Evolutionary conservation across 2,888 invertebrate species (phyloP), one percentile per base, ranked within the genome.

Genomic region (Orchestes rusci): DNA sequence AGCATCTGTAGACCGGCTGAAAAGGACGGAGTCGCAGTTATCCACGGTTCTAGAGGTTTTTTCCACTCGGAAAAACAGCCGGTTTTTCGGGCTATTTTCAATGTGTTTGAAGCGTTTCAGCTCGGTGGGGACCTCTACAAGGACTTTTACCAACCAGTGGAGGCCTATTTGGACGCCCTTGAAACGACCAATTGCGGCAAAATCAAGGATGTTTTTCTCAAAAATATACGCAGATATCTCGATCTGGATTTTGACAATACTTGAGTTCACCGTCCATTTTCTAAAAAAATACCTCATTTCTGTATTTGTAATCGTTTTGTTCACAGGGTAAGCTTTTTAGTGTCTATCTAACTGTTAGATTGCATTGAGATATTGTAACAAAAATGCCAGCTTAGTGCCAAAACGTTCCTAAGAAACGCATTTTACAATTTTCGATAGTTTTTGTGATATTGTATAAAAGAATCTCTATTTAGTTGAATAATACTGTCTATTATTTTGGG

Each of bases 11-110:
- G 79, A 35, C 52, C 56, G 15, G 64, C 62, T 0, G 78, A 83
- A 47, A 66, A 71, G 39, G 66, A 74, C 19, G 95, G 94, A 2
- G 81, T 88, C n/a, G 75, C 80, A 51, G 76, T 95, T 4, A 64
- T 95, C 34, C 96, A 96, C 64, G 95, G 93, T 27, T 92, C 87
- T 57, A 74, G 95, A 39, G 79, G 83, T 3, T 85, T 84, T 39
- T 94, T 93, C 68, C 89, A 91, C 66, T 81, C 79, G 0, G 75
- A 83, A 52, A 91, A 87, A 64, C 90, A 93, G 60, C 89, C 90
- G 1, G 79, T 86, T 0, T 94, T 95, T 63, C 79, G 79, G 56
- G 76, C 78, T 8, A 71, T 86, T 32, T 88, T 81, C 60, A 68
- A 70, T 50, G 74, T 82, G 2, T 74, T 79, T 66, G 71, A 76